Evolutionary conservation across 2,113 vertebrate species (phyloP).

Genomic region (Eulemur rufifrons): DNA sequence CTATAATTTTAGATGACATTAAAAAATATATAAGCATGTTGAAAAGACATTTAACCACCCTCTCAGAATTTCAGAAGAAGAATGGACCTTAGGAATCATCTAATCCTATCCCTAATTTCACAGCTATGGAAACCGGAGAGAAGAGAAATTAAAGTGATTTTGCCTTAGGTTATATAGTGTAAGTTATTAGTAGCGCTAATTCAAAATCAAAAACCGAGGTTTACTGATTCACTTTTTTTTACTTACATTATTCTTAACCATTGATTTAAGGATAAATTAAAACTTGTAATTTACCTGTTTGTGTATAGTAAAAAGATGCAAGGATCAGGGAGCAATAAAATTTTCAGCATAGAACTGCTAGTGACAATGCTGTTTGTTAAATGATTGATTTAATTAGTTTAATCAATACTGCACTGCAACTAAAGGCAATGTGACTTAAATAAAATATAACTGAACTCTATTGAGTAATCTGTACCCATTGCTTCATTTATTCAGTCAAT

Average conservation of each 20-base stretch:
- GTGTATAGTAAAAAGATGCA: not conserved
- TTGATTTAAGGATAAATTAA: conserved; percentile 18
- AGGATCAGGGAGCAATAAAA: not conserved
- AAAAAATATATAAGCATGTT: conserved; percentile 16
- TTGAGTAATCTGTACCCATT: not conserved
- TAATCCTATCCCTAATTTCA: not conserved
- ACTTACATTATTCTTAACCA: not conserved
- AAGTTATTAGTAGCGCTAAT: not conserved
- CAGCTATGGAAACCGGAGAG: not conserved
- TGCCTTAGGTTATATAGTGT: not conserved
- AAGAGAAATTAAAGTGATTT: not conserved
- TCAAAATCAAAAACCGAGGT: not conserved
- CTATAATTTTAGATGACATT: conserved; percentile 37
- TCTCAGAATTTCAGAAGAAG: conserved; percentile 36
- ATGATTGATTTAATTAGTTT: not conserved
- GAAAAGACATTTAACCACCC: not conserved
- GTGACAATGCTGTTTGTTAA: not conserved
- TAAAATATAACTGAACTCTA: not conserved
- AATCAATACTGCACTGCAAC: not conserved
- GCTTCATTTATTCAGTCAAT: not conserved
- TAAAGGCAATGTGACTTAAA: not conserved
- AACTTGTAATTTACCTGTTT: not conserved
- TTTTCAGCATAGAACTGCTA: not conserved
- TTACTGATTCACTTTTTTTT: not conserved
- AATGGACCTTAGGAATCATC: not conserved